Conservation (phyloP, 2,888 invertebrate genomes). For the Stegophylla sp. region DNA sequence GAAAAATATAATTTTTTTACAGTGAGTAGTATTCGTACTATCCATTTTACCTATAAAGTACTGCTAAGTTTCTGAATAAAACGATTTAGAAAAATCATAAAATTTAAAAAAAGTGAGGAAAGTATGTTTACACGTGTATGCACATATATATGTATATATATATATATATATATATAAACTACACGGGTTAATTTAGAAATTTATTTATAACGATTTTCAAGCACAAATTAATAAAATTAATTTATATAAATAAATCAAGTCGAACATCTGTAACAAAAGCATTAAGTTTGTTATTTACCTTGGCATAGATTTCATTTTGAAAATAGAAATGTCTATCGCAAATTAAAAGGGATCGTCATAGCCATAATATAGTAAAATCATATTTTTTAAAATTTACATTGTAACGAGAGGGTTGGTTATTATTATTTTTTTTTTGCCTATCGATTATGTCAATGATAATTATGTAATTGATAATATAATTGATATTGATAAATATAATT, state of each 20-base stretch:
- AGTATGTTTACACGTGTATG: not conserved
- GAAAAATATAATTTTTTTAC: slow-evolving; percentile 11
- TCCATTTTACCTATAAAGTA: not conserved
- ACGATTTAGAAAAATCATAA: not conserved
- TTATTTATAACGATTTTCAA: not conserved
- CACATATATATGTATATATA: not conserved
- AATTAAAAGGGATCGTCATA: no score
- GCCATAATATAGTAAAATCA: no score
- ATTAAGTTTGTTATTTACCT: not conserved
- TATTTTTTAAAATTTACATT: no score
- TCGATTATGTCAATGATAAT: no score
- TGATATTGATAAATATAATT: no score
- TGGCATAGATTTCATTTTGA: not conserved
- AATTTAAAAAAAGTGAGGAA: no score
- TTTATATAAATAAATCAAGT: slow-evolving; percentile 5
- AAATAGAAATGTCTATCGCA: not conserved
- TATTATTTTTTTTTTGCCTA: no score
- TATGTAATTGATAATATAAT: no score
- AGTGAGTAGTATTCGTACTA: slow-evolving; percentile 17
- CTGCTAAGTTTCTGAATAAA: not conserved
- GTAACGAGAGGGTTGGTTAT: no score
- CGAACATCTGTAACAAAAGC: not conserved
- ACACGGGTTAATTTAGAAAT: not conserved
- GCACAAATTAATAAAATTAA: no score
- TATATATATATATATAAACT: not conserved